Evolutionary conservation across 2,797 vertebrate genomes (phyloP), one percentile per base, ranked within the genome.

Genomic region (Hephaestus fuliginosus): DNA sequence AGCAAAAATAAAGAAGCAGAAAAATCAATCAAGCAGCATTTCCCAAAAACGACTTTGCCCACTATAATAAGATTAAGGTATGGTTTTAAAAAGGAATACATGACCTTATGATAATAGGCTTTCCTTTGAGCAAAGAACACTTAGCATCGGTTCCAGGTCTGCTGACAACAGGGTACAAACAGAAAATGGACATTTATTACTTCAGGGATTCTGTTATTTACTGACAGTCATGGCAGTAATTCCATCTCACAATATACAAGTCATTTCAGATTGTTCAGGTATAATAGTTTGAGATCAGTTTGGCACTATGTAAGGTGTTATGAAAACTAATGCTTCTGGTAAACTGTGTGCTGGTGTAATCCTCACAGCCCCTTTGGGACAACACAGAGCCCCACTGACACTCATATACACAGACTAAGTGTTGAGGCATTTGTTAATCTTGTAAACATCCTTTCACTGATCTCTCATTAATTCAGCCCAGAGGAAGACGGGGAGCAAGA

Each of bases 381-480:
- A 84, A 78, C 67, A 71, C 46, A 85, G 65, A 82, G 74, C 86
- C 60, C 55, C 28, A 65, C 69, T 69, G 80, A 85, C 74, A 80
- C 74, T 73, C 77, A 76, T 57, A 74, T 65, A 84, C 67, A 83
- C 81, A 81, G 64, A 87, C 74, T 74, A 76, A 88, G 78, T 87
- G 89, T 88, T 84, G 78, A 89, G 82, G 85, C 82, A 88, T 88
- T 91, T 90, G 85, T 89, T 92, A 80, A 91, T 91, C 89, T 92
- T 92, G 91, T 92, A 92, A 93, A 94, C 88, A 92, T 90, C 76
- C 88, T 83, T 83, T 87, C 83, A 83, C 86, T 85, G 85, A 87
- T 91, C 88, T 84, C 90, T 89, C 86, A 92, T 94, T 93, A 91
- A 92, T 90, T 90, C 80, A 92, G 78, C 89, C 83, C 79, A 92